A percentile compares a stretch with the other conserved stretches of the same genome.
Evolutionary conservation across 1,140 invertebrate genomes (phyloP).

Genomic region (Leptinotarsa texana): DNA sequence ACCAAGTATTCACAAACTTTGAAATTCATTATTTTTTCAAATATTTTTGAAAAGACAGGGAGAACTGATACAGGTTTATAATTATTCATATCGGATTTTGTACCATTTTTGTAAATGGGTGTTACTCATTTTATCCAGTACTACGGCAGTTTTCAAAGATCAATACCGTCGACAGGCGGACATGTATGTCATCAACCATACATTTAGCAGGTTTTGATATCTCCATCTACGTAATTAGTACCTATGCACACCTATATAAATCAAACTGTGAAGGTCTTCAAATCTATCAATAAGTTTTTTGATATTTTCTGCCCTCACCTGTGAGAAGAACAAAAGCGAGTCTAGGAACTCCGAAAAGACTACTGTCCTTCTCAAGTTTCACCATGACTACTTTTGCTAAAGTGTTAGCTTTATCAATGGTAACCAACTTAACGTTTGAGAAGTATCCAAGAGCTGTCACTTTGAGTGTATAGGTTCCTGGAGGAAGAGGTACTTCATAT

Average conservation of each 20-base stretch:
- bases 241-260: too few relatives aligned
- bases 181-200: not conserved
- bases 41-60: too few relatives aligned
- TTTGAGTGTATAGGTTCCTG: conserved; percentile 62
- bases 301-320: conserved; percentile 57
- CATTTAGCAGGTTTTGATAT: not conserved
- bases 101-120: too few relatives aligned
- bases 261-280: too few relatives aligned
- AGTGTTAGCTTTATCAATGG: conserved; percentile 55
- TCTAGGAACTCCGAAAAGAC: conserved; percentile 72
- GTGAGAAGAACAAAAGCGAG: conserved; percentile 73
- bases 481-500: conserved; percentile 62
- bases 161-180: too few relatives aligned
- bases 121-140: too few relatives aligned
- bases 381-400: conserved; percentile 64
- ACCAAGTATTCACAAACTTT: too few relatives aligned
- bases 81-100: too few relatives aligned
- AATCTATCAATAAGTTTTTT: conserved; percentile 23
- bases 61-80: too few relatives aligned
- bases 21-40: too few relatives aligned
- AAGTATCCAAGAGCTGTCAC: conserved; percentile 63
- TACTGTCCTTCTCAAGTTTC: conserved; percentile 67
- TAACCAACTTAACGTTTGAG: conserved; percentile 59
- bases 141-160: too few relatives aligned
- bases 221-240: too few relatives aligned